These are phyloP conservation scores for Rallus crepitans DNA, from an alignment of 2,797 vertebrate species.

Conservation along the genomic window DNA sequence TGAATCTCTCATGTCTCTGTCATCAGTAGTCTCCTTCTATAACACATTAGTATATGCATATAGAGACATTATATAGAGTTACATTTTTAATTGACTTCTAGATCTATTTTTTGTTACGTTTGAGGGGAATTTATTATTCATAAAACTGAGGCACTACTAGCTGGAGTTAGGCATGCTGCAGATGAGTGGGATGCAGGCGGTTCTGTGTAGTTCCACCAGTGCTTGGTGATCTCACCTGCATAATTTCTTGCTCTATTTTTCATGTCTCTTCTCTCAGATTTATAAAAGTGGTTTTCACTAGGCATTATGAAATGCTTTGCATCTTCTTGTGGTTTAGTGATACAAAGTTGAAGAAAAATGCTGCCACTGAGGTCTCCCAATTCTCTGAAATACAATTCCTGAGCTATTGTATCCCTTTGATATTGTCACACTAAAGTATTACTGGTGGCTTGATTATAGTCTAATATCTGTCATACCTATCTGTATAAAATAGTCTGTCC, in stretches of 20 bases:
- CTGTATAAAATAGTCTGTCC: neutral
- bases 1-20: neutral
- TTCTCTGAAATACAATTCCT: neutral
- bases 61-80: neutral
- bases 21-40: neutral
- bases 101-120: neutral
- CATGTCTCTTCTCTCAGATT: neutral
- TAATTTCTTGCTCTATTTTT: neutral
- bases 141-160: neutral
- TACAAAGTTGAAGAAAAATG: neutral
- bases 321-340: neutral
- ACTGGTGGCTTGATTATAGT: neutral
- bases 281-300: neutral
- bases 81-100: neutral
- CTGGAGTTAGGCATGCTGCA: neutral
- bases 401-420: neutral
- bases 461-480: neutral
- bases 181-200: neutral
- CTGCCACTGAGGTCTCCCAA: neutral
- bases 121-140: neutral
- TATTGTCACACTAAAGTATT: neutral
- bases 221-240: neutral
- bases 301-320: neutral
- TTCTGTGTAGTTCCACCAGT: neutral
- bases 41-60: neutral